Evolutionary conservation across 2,888 invertebrate species (phyloP), one percentile per base, ranked within the genome.

Genomic region (Ophion ellenae): DNA sequence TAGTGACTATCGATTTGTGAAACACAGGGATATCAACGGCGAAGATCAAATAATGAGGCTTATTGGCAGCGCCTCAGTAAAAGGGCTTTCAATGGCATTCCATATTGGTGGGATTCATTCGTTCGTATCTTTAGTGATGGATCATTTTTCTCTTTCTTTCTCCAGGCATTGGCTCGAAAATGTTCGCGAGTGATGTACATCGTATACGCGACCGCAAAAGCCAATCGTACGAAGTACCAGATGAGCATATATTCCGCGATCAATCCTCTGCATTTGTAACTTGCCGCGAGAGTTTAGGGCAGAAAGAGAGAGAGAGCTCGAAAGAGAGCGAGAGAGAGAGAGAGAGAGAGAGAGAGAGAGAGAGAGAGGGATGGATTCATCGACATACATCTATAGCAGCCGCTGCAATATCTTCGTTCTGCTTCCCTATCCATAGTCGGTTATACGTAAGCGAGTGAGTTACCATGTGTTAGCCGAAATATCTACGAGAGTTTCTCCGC

Each of bases 401-500:
- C 61, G 20, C 45, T 20, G 61, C 67, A 78, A 86, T 81, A 86
- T 86, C 83, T 83, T 86, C 53, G 83, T 70, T 81, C 78, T 59
- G 75, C 57, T 76, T 78, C 81, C 81, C 84, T 75, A 71, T 75
- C 78, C 11, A 70, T 59, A 64, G 77, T 66, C 45, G 71, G 70
- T 75, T 86, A 84, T 83, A 78, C 79, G 84, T 78, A 82, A 61
- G 70, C 79, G 77, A 87, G 87, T 89, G 87, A 87, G 87, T 88
- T 88, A 87, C 83, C 89, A 87, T 87, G 87, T 85, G 87, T 88
- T 89, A 85, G 87, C 86, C 87, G 91, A 92, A 92, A 92, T 91
- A 92, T 92, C 91, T 91, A 90, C 90, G 90, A 89, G 90, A 90
- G 90, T 88, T 91, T 89, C 89, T 88, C 89, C 61, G 81, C 76